A percentile compares a stretch with the other conserved stretches of the same genome.
phyloP scores from a whole-genome alignment of 2,113 vertebrate species.

The Rattus rattus region DNA sequence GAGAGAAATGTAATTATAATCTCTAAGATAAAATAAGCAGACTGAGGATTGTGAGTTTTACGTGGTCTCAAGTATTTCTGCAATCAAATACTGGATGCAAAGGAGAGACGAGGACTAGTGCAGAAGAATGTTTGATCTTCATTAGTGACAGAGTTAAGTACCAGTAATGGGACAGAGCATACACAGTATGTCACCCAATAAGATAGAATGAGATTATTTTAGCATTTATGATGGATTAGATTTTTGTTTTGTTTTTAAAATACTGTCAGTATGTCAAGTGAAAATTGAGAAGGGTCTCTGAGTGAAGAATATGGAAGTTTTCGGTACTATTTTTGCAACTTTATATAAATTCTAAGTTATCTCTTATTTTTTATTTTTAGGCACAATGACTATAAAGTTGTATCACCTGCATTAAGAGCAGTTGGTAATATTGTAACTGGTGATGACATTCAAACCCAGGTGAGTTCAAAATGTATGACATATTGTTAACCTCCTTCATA shows the following conservation, averaged over 20 bases:
- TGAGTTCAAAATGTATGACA: slow-evolving; percentile 79
- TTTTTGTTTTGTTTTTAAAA: slow-evolving; percentile 10
- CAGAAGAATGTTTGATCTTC: background rate
- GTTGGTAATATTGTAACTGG: slow-evolving; percentile 97
- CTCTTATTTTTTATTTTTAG: slow-evolving; percentile 84
- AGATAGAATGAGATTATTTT: background rate
- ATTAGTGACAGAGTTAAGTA: background rate
- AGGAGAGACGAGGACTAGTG: background rate
- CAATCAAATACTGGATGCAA: background rate
- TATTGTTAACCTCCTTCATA: slow-evolving; percentile 7
- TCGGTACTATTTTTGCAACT: background rate
- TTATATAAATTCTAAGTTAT: slow-evolving; percentile 50
- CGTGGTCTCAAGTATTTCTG: slow-evolving; percentile 33
- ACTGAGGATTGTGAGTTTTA: slow-evolving; percentile 41
- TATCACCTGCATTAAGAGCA: slow-evolving; percentile 94
- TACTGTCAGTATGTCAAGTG: background rate
- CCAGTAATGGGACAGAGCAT: background rate
- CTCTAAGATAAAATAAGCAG: background rate
- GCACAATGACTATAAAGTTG: slow-evolving; percentile 96
- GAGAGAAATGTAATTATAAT: background rate
- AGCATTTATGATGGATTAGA: slow-evolving; percentile 2
- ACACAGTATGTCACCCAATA: background rate
- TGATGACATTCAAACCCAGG: slow-evolving; percentile 96
- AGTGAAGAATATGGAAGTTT: background rate
- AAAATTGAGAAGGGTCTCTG: slow-evolving; percentile 2